A percentile compares a stretch with the other conserved stretches of the same genome.
Evolutionary conservation across 2,888 invertebrate genomes (phyloP).

Genomic region (Ormyrus labotus): DNA sequence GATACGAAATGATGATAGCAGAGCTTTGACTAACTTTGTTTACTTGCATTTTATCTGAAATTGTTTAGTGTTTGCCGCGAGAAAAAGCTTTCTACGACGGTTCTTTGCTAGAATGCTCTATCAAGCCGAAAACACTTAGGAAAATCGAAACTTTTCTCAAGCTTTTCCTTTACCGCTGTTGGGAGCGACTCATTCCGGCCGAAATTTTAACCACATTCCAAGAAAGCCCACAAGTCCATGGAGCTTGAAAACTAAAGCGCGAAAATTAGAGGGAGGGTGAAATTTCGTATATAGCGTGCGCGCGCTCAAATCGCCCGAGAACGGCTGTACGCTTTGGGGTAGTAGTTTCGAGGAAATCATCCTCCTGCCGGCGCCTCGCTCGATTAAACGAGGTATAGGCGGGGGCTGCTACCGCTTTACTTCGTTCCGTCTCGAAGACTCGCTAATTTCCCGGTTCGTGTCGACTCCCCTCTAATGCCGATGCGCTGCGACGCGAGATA

Average conservation of each 20-base stretch:
- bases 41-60: no score
- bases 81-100: no score
- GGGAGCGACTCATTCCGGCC: not conserved
- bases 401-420: slow-evolving; percentile 24
- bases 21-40: no score
- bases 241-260: slow-evolving; percentile 38
- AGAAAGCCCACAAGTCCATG: slow-evolving; percentile 12
- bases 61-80: no score
- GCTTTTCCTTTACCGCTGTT: not conserved
- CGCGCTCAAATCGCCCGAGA: slow-evolving; percentile 44
- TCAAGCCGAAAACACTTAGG: no score
- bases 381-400: slow-evolving; percentile 48
- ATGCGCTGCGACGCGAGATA: slow-evolving; percentile 11
- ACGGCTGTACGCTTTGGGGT: slow-evolving; percentile 3
- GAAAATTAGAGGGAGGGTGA: slow-evolving; percentile 23
- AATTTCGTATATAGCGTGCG: slow-evolving; percentile 11
- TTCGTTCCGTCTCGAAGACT: slow-evolving; percentile 57
- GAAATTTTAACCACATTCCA: slow-evolving; percentile 18
- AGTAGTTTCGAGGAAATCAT: slow-evolving; percentile 40
- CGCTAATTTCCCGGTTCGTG: slow-evolving; percentile 57
- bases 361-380: slow-evolving; percentile 29
- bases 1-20: no score
- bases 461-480: slow-evolving; percentile 9
- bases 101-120: no score
- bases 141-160: not conserved